phyloP scores from a whole-genome alignment of 2,797 vertebrate genomes.

The Spinibarbus caldwelli region DNA sequence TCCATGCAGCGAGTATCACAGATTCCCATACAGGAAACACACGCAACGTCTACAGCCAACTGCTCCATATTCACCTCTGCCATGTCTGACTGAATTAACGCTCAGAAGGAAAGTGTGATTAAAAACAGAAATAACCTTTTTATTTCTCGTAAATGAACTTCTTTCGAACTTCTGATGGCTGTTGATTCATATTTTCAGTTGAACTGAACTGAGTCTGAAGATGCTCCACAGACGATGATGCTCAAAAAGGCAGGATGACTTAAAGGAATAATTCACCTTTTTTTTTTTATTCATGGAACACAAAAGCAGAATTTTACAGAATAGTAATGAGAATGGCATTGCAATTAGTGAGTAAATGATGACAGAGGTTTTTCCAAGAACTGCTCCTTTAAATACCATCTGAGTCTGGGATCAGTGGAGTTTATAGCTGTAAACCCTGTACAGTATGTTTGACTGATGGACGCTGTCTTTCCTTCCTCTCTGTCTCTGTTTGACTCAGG shows the following conservation, averaged over 20 bases:
- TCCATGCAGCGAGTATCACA: slow-evolving; percentile 11
- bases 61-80: slow-evolving; percentile 11
- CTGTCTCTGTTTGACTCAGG: slow-evolving; percentile 4
- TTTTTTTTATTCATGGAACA: background rate
- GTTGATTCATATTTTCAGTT: background rate
- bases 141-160: background rate
- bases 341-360: background rate
- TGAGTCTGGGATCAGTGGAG: background rate
- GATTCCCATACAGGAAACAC: slow-evolving; percentile 16
- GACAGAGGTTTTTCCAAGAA: background rate
- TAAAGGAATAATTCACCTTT: background rate
- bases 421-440: background rate
- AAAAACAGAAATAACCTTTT: background rate
- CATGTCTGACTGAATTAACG: background rate
- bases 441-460: background rate
- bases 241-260: background rate
- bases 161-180: background rate
- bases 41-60: background rate
- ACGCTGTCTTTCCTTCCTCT: background rate
- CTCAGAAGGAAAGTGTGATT: background rate
- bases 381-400: background rate
- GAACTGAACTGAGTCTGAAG: background rate
- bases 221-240: background rate
- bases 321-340: background rate
- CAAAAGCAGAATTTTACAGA: background rate